Evolutionary conservation across 2,113 vertebrate species (phyloP).

Genomic region (Sitta europaea): DNA sequence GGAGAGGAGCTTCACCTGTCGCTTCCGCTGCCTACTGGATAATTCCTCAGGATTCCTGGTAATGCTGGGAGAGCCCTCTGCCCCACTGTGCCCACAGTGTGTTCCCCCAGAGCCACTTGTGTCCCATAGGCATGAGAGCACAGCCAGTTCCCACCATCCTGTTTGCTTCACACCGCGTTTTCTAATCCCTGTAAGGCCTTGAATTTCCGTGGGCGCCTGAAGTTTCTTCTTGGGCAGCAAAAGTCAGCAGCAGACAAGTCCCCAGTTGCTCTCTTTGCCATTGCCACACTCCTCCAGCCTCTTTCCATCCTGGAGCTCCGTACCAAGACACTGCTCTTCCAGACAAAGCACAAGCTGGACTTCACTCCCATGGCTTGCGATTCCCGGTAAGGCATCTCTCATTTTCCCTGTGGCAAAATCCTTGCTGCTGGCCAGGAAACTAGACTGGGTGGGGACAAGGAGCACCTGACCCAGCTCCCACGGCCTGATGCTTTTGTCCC

Average conservation of each 20-base stretch:
- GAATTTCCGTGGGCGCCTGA: not conserved
- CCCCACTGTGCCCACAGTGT: not conserved
- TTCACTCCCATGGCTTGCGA: conserved; percentile 38
- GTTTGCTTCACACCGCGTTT: not conserved
- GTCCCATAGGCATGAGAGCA: not conserved
- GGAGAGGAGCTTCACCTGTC: conserved; percentile 78
- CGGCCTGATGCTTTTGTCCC: not conserved
- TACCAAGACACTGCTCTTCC: not conserved
- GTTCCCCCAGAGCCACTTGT: not conserved
- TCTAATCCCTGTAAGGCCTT: not conserved
- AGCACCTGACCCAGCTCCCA: not conserved
- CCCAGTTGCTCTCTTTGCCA: not conserved
- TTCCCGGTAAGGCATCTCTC: not conserved
- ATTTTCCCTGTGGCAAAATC: not conserved
- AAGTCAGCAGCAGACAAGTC: not conserved
- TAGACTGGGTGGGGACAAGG: not conserved
- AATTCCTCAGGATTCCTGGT: conserved; percentile 82
- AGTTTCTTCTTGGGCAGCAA: not conserved
- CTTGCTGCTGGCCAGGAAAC: not conserved
- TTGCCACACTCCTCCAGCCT: not conserved
- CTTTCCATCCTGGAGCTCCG: not conserved
- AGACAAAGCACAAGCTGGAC: conserved; percentile 44
- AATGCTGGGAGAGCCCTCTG: not conserved
- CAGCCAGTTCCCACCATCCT: not conserved
- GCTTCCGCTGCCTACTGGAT: conserved; percentile 80